Evolutionary conservation across 2,113 vertebrate species (phyloP), one percentile per base, ranked within the genome.

Genomic region (Poeciliopsis occidentalis): DNA sequence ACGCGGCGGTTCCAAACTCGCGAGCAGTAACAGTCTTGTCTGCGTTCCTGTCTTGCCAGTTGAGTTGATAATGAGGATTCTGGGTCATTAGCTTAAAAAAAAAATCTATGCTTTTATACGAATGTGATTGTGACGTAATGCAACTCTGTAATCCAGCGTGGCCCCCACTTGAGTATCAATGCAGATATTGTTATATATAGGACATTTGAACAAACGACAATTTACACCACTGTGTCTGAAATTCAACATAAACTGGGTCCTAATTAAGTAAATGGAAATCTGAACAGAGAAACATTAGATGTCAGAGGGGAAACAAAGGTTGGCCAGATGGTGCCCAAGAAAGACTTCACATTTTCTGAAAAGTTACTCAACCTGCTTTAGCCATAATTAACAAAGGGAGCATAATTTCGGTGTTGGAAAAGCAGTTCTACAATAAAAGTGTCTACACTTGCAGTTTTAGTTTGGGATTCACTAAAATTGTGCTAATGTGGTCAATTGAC

Each of bases 11-110:
- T 90, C 89, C 78, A 84, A 84, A 87, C 75, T 86, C 90, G 83
- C 8, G 89, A 90, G 87, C 76, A 91, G 88, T 90, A 92, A 93
- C 92, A 91, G 91, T 90, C 88, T 61, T 92, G 91, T 91, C 91
- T 88, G 83, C 86, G 71, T 89, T 89, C 85, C 92, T 87, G 80
- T 84, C 68, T 88, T 67, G 64, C 72, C 89, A 89, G 90, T 92
- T 90, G 90, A 88, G 73, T 76, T 84, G 81, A 84, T 92, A 91
- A 93, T 89, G 91, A 91, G 91, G 86, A 88, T 79, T 79, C 47
- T 10, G 57, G 69, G 76, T 88, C 82, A 86, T 91, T 90, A 91
- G 88, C 85, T 90, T 91, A 92, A 91, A 88, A 89, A 47, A 15
- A 37, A 37, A 37, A 47, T 19, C 87, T 86, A 71, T 72, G 79